These are phyloP conservation scores for Cichlasoma orientale DNA, from an alignment of 2,797 vertebrate species.

Conservation along the genomic window DNA sequence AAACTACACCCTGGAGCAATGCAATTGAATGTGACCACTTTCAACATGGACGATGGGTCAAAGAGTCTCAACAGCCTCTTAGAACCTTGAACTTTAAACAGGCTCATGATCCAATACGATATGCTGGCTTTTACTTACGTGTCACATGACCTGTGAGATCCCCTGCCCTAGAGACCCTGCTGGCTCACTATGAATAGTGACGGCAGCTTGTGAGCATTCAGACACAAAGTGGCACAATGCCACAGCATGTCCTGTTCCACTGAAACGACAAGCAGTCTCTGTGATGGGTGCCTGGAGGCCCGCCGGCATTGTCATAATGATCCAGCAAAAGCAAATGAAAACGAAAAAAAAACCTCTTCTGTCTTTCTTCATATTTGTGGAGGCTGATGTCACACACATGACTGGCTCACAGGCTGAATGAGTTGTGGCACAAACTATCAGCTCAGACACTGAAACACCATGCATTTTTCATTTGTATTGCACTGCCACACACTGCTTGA, in stretches of 20 bases:
- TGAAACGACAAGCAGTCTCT: not conserved
- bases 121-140: conserved; percentile 21
- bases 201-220: not conserved
- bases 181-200: conserved; percentile 12
- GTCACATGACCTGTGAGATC: conserved; percentile 5
- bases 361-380: not conserved
- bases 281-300: conserved; percentile 4
- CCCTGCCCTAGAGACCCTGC: not conserved
- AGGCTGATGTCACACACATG: conserved; percentile 10
- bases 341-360: not conserved
- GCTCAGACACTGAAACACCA: conserved; percentile 15
- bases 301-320: conserved; percentile 23
- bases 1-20: not conserved
- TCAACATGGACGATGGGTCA: not conserved
- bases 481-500: conserved; percentile 24
- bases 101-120: conserved; percentile 2
- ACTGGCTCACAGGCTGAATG: not conserved
- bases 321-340: conserved; percentile 30
- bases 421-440: conserved; percentile 10
- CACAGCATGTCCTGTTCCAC: conserved; percentile 4
- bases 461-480: conserved; percentile 27
- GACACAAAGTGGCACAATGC: conserved; percentile 6
- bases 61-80: not conserved
- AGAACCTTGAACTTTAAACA: not conserved
- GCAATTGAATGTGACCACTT: not conserved